phyloP scores from a whole-genome alignment of 2,888 invertebrate genomes.

The Aphodius granarius region DNA sequence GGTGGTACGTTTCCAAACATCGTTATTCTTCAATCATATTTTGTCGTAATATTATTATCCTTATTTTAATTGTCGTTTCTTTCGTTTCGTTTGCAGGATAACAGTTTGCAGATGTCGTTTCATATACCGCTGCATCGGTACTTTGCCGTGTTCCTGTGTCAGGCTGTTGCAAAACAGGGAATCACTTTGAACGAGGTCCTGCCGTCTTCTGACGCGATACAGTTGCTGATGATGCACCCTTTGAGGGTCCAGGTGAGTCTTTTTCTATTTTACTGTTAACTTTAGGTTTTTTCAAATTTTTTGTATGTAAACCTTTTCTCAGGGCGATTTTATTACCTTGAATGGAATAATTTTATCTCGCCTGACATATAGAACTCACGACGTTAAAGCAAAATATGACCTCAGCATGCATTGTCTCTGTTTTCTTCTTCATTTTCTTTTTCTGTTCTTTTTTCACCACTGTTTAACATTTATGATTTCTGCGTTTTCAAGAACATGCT shows the following conservation, averaged over 20 bases:
- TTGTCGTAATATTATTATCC: neutral
- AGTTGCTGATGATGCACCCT: constrained; percentile 87
- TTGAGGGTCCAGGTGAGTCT: constrained; percentile 85
- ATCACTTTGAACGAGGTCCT: constrained; percentile 76
- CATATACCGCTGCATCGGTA: constrained; percentile 97
- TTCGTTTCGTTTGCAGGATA: constrained; percentile 60
- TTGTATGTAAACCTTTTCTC: too few relatives aligned
- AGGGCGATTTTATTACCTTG: too few relatives aligned
- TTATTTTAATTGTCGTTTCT: neutral
- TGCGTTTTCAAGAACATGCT: too few relatives aligned
- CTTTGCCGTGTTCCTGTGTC: constrained; percentile 83
- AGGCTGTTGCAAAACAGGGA: constrained; percentile 80
- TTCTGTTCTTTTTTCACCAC: too few relatives aligned
- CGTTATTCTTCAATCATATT: neutral
- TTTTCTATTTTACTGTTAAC: neutral
- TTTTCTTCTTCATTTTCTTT: too few relatives aligned
- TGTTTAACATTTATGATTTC: too few relatives aligned
- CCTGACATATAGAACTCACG: too few relatives aligned
- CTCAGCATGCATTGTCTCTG: too few relatives aligned
- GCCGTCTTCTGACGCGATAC: constrained; percentile 76
- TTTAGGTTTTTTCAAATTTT: neutral
- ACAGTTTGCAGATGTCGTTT: constrained; percentile 88
- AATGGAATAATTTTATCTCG: too few relatives aligned
- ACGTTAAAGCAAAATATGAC: too few relatives aligned
- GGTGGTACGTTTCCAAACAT: constrained; percentile 64